Evolutionary conservation across 2,888 invertebrate genomes (phyloP), one percentile per base, ranked within the genome.

Genomic region (Agrypnus murinus): DNA sequence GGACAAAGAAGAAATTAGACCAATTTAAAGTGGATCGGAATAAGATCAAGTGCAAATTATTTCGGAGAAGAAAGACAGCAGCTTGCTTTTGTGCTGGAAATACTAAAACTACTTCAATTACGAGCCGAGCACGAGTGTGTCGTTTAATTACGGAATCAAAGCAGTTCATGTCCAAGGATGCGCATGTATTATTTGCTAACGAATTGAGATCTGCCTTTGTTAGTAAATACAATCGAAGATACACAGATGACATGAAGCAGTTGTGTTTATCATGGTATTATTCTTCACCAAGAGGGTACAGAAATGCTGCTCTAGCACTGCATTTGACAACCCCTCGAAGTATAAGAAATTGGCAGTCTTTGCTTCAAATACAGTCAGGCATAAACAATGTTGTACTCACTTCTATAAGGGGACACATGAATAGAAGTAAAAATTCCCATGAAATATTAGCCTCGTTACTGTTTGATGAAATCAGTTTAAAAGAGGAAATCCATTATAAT

Each of bases 221-320:
- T 3, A 25, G 5, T 25, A 25, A 25, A 5, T 25, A 25, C 25
- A 25, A 60, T 48, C 34, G 12, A 8, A 66, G 59, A 17, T 66
- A 66, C 38, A 15, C 36, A 19, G 59, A 66, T 46, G 59, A 48
- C 6, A 66, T 66, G 59, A 66, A 59, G 17, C n/a, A 60, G 6
- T 48, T 67, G 40, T 67, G 67, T 31, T 38, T 67, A 14, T 10
- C 5, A 6, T 68, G 68, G 68, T 68, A 62, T 34, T 68, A 68
- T 53, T 32, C 60, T 7, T 68, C 68, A 43, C 62, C 68, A 50
- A 68, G 62, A 53, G 46, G 46, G n/a, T 68, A 62, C 15, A 68
- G 10, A 38, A 68, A n/a, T 53, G 2, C 8, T 14, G 9, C 34
- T 7, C 19, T 14, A 31, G 38, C 67, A 12, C 25, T 67, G 14